These are phyloP conservation scores for Hylia prasina DNA, from an alignment of 2,113 vertebrate species.

Conservation along the genomic window DNA sequence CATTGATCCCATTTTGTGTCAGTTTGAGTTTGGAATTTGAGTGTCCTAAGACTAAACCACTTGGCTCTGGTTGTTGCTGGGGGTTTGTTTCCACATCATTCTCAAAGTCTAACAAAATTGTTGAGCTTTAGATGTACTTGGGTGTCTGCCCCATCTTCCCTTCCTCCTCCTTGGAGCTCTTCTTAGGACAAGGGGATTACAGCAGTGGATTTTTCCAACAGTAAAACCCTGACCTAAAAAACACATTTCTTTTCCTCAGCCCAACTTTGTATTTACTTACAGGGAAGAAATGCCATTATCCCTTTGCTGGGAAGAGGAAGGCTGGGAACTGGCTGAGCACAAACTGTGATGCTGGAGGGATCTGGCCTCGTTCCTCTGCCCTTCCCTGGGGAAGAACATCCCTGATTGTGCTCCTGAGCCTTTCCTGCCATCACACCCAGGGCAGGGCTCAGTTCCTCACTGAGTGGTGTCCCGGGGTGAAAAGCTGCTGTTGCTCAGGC, in stretches of 20 bases:
- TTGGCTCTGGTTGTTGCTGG: neutral
- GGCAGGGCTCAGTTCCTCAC: neutral
- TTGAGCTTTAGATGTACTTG: neutral
- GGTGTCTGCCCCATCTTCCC: neutral
- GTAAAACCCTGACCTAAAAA: neutral
- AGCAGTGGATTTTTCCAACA: neutral
- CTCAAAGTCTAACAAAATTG: neutral
- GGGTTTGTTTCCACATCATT: neutral
- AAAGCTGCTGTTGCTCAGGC: neutral
- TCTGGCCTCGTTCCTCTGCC: neutral
- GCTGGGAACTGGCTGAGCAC: neutral
- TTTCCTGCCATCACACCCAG: neutral
- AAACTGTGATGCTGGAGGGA: neutral
- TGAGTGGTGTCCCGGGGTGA: rapidly evolving
- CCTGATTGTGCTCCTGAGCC: neutral
- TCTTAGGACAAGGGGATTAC: neutral
- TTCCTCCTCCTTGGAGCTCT: neutral
- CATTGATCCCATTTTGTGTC: neutral
- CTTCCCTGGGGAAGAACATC: neutral
- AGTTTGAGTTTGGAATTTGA: neutral
- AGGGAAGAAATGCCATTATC: neutral
- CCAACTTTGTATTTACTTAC: neutral
- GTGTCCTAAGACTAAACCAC: too few relatives aligned
- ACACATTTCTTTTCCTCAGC: neutral
- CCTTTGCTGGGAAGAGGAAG: neutral